Evolutionary conservation across 2,113 vertebrate species (phyloP).

Genomic region (Hyperoodon ampullatus): DNA sequence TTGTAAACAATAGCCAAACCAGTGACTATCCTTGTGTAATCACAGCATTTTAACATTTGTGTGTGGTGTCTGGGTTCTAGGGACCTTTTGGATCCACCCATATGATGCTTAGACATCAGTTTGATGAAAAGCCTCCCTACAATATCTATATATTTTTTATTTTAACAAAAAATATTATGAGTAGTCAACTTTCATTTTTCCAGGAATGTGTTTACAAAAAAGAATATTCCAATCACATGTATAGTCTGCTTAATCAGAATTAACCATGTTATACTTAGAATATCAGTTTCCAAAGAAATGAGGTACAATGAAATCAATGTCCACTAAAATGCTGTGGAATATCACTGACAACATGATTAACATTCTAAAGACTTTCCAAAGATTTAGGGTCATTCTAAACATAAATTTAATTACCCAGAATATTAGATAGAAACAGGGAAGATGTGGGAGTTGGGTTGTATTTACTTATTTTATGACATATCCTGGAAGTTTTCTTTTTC

Average conservation of each 20-base stretch:
- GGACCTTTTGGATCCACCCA: not conserved
- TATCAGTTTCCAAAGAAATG: not conserved
- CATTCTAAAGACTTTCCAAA: not conserved
- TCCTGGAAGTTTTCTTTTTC: not conserved
- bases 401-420: constrained; percentile 2
- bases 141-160: not conserved
- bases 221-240: not conserved
- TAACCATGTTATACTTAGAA: not conserved
- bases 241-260: not conserved
- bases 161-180: not conserved
- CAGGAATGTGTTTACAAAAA: not conserved
- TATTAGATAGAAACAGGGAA: not conserved
- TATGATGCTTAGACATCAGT: not conserved
- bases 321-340: not conserved
- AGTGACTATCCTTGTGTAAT: not conserved
- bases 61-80: not conserved
- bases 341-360: not conserved
- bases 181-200: not conserved
- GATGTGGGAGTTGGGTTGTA: not conserved
- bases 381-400: not conserved
- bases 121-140: not conserved
- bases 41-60: not conserved
- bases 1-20: not conserved
- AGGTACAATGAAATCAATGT: not conserved
- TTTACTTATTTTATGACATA: not conserved